phyloP scores from a whole-genome alignment of 1,140 invertebrate species.

The Drosophila orosa region DNA sequence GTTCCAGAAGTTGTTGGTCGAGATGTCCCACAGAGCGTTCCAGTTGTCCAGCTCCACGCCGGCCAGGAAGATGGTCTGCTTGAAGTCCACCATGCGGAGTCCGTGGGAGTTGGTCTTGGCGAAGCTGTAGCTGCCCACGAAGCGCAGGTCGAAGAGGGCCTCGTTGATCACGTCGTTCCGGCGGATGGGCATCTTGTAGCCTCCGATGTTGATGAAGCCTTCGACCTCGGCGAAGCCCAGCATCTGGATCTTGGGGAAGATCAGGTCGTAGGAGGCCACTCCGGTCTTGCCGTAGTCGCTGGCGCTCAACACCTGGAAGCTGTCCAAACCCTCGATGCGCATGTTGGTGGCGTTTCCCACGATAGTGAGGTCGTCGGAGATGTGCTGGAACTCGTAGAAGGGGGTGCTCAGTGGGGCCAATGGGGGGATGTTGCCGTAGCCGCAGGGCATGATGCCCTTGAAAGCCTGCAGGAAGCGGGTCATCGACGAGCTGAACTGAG shows the following conservation, averaged over 20 bases:
- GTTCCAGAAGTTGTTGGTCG: slow-evolving; percentile 61
- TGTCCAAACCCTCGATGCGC: slow-evolving; percentile 53
- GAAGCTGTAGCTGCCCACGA: slow-evolving; percentile 58
- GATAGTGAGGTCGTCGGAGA: slow-evolving; percentile 12
- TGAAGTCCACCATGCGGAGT: slow-evolving; percentile 42
- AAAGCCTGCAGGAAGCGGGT: slow-evolving; percentile 52
- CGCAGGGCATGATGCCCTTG: slow-evolving; percentile 62
- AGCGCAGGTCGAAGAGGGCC: slow-evolving; percentile 56
- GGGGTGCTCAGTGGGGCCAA: too few species aligned
- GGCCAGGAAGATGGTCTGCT: slow-evolving; percentile 55
- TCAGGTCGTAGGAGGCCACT: slow-evolving; percentile 47
- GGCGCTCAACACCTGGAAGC: slow-evolving; percentile 49
- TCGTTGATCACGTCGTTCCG: slow-evolving; percentile 58
- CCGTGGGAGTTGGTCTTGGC: slow-evolving; percentile 35
- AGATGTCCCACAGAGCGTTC: slow-evolving; percentile 60
- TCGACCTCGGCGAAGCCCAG: slow-evolving; percentile 53
- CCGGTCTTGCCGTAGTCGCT: slow-evolving; percentile 44
- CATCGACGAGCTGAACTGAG: slow-evolving; percentile 40
- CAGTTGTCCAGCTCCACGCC: slow-evolving; percentile 55
- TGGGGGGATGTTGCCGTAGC: too few species aligned
- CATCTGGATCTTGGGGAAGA: slow-evolving; percentile 59
- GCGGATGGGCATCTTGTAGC: slow-evolving; percentile 28
- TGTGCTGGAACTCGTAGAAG: too few species aligned
- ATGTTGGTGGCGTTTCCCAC: slow-evolving; percentile 61
- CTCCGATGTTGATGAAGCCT: slow-evolving; percentile 41